Evolutionary conservation across 2,113 vertebrate genomes (phyloP), one percentile per base, ranked within the genome.

Genomic region (Vombatus ursinus): DNA sequence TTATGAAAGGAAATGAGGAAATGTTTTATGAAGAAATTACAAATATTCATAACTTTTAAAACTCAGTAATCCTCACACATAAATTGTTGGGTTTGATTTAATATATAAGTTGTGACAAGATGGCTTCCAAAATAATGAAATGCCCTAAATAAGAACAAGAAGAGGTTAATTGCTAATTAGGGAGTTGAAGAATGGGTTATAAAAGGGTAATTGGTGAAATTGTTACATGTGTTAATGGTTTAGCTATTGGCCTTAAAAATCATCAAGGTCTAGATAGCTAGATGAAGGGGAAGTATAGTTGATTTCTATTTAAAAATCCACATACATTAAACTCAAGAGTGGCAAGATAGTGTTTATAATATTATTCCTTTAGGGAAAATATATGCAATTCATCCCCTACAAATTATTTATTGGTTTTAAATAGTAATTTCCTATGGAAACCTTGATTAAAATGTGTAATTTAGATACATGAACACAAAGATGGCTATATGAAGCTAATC

Each of bases 381-480:
- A 24, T 52, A 96, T 54, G 54, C 8, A 3, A 52, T 57, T 96
- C n/a, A 91, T 92, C 94, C 92, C 91, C 61, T 68, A 95, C 92
- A 96, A 97, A 93, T 95, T 94, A 93, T 89, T 52, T 94, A 93
- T 0, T 3, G 31, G 77, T 93, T 93, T 98, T 92, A 95, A 92
- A 97, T 96, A 94, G 57, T n/a, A 94, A 98, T 94, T 97, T 93
- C 91, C 8, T 95, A 84, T 68, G 96, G 68, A 97, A 98, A 96
- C 4, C 0, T 95, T 93, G 52, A 98, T 98, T 98, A 95, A 95
- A 97, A 89, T 54, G 91, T 93, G 92, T 97, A 96, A 95, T 92
- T 96, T 94, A 94, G 94, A 96, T 95, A 97, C 91, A 94, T 89
- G 91, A 91, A 94, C 94, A 96, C 89, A 97, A 97, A 98, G 97